A percentile compares a stretch with the other conserved stretches of the same genome.
Evolutionary conservation across 1,140 invertebrate species (phyloP).

Genomic region (Cryptotermes secundus): DNA sequence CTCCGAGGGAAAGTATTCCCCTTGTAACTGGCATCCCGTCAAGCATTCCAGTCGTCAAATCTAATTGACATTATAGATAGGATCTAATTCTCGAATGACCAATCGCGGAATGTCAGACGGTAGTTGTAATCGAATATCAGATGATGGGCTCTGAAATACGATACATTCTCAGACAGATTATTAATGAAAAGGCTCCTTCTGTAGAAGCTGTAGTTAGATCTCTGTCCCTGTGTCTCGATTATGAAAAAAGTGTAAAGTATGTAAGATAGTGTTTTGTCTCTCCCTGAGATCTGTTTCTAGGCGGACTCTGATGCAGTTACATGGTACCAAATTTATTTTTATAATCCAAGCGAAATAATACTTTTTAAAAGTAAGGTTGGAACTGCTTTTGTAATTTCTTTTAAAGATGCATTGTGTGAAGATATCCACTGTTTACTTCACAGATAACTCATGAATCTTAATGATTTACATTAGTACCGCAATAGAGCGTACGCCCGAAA

Average conservation of each 20-base stretch:
- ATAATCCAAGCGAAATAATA: background rate
- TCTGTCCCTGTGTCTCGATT: background rate
- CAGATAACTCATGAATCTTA: too few species aligned
- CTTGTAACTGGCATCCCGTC: background rate
- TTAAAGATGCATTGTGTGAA: too few species aligned
- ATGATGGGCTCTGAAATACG: background rate
- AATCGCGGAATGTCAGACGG: background rate
- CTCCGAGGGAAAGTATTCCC: background rate
- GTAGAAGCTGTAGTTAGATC: background rate
- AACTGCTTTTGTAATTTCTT: too few species aligned
- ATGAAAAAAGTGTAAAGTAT: background rate
- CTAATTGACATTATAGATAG: constrained; percentile 5
- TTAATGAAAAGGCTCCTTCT: background rate
- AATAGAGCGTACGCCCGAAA: too few species aligned
- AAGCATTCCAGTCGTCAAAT: constrained; percentile 16
- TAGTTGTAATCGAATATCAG: constrained; percentile 3
- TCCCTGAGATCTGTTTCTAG: background rate
- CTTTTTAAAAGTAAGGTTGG: too few species aligned
- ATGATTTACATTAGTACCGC: too few species aligned
- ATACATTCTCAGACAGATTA: background rate
- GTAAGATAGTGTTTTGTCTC: background rate
- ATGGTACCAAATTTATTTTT: background rate
- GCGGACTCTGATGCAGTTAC: background rate
- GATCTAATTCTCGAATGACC: background rate
- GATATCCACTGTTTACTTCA: too few species aligned